Conservation (phyloP, 2,113 vertebrate genomes). For the Heptranchias perlo region DNA sequence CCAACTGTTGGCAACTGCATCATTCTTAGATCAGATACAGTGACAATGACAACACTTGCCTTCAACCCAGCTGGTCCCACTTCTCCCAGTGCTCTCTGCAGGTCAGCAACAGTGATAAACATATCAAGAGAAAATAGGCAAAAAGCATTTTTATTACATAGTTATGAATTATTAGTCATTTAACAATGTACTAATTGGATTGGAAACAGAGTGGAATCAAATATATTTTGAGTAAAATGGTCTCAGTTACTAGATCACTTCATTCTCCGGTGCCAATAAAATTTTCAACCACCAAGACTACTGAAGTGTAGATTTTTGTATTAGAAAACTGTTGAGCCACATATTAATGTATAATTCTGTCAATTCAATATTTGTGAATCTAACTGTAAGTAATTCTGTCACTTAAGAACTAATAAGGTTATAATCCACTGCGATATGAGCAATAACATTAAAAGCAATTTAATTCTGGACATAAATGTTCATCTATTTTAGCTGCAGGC, state of each 20-base stretch:
- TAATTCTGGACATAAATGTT: neutral
- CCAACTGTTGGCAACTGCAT: neutral
- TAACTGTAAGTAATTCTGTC: too few species aligned
- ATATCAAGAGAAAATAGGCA: neutral
- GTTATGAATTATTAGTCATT: neutral
- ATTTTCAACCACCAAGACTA: neutral
- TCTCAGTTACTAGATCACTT: neutral
- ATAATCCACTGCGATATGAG: too few species aligned
- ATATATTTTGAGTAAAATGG: neutral
- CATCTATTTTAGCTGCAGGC: neutral
- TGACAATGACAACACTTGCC: neutral
- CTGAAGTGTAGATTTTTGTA: too few species aligned
- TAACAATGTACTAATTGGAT: neutral
- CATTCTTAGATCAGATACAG: neutral
- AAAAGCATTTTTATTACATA: neutral
- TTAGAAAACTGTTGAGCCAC: too few species aligned
- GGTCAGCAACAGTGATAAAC: neutral
- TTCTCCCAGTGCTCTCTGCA: neutral
- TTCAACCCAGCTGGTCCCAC: neutral
- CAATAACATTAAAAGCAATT: too few species aligned
- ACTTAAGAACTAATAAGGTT: too few species aligned
- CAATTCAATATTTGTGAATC: too few species aligned
- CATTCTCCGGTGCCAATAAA: neutral
- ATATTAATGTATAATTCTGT: too few species aligned
- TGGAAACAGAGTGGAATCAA: neutral